Evolutionary conservation across 2,888 invertebrate species (phyloP).

Genomic region (Xanthostigma xanthostigma): DNA sequence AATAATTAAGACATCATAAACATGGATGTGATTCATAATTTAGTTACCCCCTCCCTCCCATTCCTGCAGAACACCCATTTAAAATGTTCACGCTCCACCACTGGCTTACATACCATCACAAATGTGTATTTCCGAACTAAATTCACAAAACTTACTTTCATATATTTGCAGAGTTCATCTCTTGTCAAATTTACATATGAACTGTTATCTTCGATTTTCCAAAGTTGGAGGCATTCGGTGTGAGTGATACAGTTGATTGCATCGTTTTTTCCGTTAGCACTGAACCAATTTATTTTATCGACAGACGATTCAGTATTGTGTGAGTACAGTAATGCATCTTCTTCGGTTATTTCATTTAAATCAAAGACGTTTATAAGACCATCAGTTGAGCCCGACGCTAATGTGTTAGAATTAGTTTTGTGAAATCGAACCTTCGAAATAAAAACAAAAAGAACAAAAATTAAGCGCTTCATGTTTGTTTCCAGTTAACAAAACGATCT

Average conservation of each 20-base stretch:
- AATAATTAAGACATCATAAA: too few relatives aligned
- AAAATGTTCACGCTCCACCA: too few relatives aligned
- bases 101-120: not conserved
- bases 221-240: conserved; percentile 53
- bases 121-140: conserved; percentile 2
- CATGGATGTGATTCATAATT: too few relatives aligned
- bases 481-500: too few relatives aligned
- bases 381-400: conserved; percentile 68
- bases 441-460: not conserved
- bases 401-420: conserved; percentile 41
- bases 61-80: too few relatives aligned
- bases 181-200: conserved; percentile 40
- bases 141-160: conserved; percentile 29
- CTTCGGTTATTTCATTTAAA: conserved; percentile 54
- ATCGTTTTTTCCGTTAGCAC: conserved; percentile 27
- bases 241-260: conserved; percentile 53
- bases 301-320: conserved; percentile 69
- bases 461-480: too few relatives aligned
- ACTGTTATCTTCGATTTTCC: conserved; percentile 48
- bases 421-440: conserved; percentile 50
- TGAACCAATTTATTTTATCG: conserved; percentile 41
- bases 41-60: too few relatives aligned
- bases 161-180: conserved; percentile 38
- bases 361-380: conserved; percentile 77
- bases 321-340: conserved; percentile 62